Percentiles rank a stretch among this genome's conserved stretches.
These are phyloP conservation scores for Aporophyla lueneburgensis DNA, from an alignment of 2,888 invertebrate genomes.

Conservation along the genomic window DNA sequence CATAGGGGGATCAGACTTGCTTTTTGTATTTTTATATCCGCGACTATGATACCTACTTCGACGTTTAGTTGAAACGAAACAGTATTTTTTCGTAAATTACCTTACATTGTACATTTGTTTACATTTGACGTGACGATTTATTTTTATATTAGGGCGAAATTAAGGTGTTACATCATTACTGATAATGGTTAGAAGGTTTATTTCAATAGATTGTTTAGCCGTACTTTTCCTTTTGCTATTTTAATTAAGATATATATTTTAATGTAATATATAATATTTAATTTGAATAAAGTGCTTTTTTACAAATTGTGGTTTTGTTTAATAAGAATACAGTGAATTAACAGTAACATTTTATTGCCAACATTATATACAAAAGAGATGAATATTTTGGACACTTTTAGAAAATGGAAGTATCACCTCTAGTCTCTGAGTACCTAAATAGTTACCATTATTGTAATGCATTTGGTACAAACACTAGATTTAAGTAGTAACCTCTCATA, in stretches of 20 bases:
- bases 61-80: slow-evolving; percentile 78
- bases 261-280: slow-evolving; percentile 91
- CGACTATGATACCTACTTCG: slow-evolving; percentile 78
- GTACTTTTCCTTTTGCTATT: slow-evolving; percentile 89
- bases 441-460: slow-evolving; percentile 74
- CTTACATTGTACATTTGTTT: slow-evolving; percentile 82
- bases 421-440: slow-evolving; percentile 75
- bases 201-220: slow-evolving; percentile 89
- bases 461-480: slow-evolving; percentile 75
- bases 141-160: slow-evolving; percentile 82
- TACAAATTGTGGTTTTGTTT: slow-evolving; percentile 73
- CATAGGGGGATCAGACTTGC: slow-evolving; percentile 84
- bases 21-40: slow-evolving; percentile 90
- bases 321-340: slow-evolving; percentile 41
- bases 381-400: slow-evolving; percentile 69
- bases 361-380: slow-evolving; percentile 81
- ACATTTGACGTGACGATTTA: slow-evolving; percentile 79
- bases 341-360: slow-evolving; percentile 80
- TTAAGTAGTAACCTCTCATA: slow-evolving; percentile 65
- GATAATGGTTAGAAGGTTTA: slow-evolving; percentile 87
- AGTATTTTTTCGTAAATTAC: slow-evolving; percentile 86
- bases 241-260: slow-evolving; percentile 90
- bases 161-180: slow-evolving; percentile 83
- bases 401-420: slow-evolving; percentile 72
- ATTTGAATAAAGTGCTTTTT: slow-evolving; percentile 91